Evolutionary conservation across 2,888 invertebrate genomes (phyloP), one percentile per base, ranked within the genome.

Genomic region (Yponomeuta evonymella): DNA sequence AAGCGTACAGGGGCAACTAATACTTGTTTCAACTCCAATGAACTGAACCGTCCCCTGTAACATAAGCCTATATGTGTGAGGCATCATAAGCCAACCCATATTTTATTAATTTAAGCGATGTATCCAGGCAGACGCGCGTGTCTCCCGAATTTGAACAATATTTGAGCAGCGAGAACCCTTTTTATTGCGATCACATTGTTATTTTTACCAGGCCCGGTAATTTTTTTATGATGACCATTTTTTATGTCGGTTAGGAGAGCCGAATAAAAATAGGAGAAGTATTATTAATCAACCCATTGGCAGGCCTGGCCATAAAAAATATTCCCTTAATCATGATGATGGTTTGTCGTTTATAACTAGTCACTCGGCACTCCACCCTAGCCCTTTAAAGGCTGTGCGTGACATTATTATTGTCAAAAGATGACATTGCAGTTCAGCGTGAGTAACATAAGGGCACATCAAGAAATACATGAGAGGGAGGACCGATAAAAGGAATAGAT

Each of bases 61-160:
- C 12, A 58, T 58, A 15, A 15, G 12, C 15, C 51, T 15, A 12
- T 15, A 58, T 15, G 51, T 58, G 51, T 58, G 51, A 58, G 51
- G 43, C 12, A 75, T 80, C 12, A 75, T 80, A 79, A 82, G 78
- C 82, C 78, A 78, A 81, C 79, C 79, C 84, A 88, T 89, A 86
- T 85, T 88, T 88, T 85, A 88, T 88, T 86, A 81, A 88, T 68
- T 85, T 83, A 84, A 83, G 79, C 80, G 80, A 77, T 81, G 80
- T 77, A 79, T 80, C 83, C 30, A 48, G 12, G 15, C 68, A 51
- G 9, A 68, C 68, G 51, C 48, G 33, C 81, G 82, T 82, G 79
- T 79, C 76, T 78, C 77, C 75, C 77, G 75, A 78, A 79, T 79
- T 82, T 78, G 79, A 74, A 71, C 74, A 77, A 77, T 76, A 82